Evolutionary conservation across 2,113 vertebrate genomes (phyloP).

Genomic region (Spea bombifrons): DNA sequence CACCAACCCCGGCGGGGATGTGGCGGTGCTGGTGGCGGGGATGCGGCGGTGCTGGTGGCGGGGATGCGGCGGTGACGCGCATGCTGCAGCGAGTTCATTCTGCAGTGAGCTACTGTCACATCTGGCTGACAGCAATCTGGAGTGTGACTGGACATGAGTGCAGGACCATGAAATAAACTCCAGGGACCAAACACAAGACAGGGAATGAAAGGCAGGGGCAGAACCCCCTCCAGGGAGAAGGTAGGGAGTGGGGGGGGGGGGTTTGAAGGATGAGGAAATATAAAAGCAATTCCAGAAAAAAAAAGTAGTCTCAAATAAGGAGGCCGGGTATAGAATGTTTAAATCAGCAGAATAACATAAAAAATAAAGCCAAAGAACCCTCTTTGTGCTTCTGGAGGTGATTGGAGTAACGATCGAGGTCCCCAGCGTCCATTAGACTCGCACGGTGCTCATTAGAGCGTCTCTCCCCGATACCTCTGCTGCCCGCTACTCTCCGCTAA

Average conservation of each 20-base stretch:
- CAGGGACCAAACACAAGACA: slow-evolving; percentile 2
- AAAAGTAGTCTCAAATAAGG: slow-evolving; percentile 21
- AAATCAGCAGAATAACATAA: slow-evolving; percentile 1
- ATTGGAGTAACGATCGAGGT: slow-evolving; percentile 55
- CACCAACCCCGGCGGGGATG: too few species aligned
- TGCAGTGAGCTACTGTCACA: slow-evolving; percentile 8
- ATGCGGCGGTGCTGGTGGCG: neutral
- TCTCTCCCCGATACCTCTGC: slow-evolving; percentile 44
- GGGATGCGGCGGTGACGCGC: neutral
- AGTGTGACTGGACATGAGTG: slow-evolving; percentile 8
- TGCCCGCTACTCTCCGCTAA: slow-evolving; percentile 48
- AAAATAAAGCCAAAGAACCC: slow-evolving; percentile 26
- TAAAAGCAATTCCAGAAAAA: neutral
- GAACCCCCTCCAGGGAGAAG: neutral
- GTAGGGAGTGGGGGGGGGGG: neutral
- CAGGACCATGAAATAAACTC: neutral
- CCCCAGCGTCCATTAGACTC: slow-evolving; percentile 55
- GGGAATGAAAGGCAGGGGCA: slow-evolving; percentile 18
- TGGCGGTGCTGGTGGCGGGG: too few species aligned
- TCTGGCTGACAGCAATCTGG: slow-evolving; percentile 5
- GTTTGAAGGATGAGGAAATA: neutral
- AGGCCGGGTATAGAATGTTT: slow-evolving; percentile 56
- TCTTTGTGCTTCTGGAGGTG: slow-evolving; percentile 24
- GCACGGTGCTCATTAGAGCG: slow-evolving; percentile 52
- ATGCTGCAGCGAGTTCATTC: neutral